Evolutionary conservation across 2,888 invertebrate genomes (phyloP).

Genomic region (Troides oblongomaculatus): DNA sequence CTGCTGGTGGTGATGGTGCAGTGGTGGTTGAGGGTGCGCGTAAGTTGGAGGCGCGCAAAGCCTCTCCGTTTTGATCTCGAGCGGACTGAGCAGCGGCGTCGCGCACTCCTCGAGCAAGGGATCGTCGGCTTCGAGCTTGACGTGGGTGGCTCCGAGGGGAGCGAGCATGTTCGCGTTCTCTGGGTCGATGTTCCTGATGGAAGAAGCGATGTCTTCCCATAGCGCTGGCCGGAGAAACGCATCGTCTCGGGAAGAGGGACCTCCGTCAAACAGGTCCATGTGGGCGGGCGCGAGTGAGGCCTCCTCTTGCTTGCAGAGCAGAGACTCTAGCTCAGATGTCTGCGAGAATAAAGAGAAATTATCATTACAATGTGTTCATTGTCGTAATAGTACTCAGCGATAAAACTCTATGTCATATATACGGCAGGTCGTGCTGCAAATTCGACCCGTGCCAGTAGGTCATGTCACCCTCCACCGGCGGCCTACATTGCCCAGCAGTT

Average conservation of each 20-base stretch:
- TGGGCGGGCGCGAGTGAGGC: conserved; percentile 81
- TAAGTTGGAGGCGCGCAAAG: conserved; percentile 79
- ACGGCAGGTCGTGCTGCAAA: too few relatives aligned
- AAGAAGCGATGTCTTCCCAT: conserved; percentile 95
- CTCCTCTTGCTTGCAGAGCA: conserved; percentile 88
- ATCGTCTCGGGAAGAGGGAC: conserved; percentile 85
- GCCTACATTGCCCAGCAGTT: too few relatives aligned
- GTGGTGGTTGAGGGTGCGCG: conserved; percentile 50
- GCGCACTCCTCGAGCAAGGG: conserved; percentile 81
- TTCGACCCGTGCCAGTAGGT: too few relatives aligned
- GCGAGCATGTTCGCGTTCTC: conserved; percentile 94
- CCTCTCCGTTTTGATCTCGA: conserved; percentile 90
- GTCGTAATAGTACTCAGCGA: too few relatives aligned
- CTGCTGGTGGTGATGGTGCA: conserved; percentile 52
- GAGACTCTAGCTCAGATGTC: conserved; percentile 89
- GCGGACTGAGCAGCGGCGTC: conserved; percentile 86
- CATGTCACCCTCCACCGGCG: too few relatives aligned
- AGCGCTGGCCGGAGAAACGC: conserved; percentile 92
- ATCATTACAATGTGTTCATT: too few relatives aligned
- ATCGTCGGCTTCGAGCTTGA: conserved; percentile 88
- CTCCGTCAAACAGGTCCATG: conserved; percentile 78
- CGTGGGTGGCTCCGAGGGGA: conserved; percentile 83
- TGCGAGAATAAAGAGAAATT: conserved; percentile 56
- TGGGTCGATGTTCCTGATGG: conserved; percentile 93
- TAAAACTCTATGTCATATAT: background rate